Percentiles rank a stretch among this genome's conserved stretches.
These are phyloP conservation scores for Hypomecis atomaria DNA, from an alignment of 2,888 invertebrate species.

Conservation along the genomic window DNA sequence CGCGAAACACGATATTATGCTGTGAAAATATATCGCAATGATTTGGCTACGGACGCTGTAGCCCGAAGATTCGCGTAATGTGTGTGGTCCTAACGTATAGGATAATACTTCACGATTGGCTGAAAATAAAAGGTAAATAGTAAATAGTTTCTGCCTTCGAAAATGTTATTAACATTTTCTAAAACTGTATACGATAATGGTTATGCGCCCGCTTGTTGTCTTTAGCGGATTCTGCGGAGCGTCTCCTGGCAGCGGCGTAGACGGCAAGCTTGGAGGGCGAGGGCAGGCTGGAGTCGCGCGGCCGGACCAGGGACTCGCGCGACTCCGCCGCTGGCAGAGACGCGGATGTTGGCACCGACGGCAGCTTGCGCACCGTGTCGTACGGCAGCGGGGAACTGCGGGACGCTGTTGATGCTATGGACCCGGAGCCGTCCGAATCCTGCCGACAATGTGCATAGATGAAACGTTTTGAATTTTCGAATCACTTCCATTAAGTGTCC, in stretches of 20 bases:
- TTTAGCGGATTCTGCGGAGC: conserved; percentile 85
- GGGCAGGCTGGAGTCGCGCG: conserved; percentile 82
- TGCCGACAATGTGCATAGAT: conserved; percentile 45
- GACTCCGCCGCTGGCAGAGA: conserved; percentile 81
- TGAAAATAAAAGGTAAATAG: too few relatives aligned
- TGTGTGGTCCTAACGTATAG: too few relatives aligned
- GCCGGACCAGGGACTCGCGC: conserved; percentile 76
- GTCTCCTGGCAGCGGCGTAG: conserved; percentile 79
- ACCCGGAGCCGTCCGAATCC: conserved; percentile 79
- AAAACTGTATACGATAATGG: conserved; percentile 91
- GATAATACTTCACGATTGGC: too few relatives aligned
- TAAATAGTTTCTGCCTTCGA: too few relatives aligned
- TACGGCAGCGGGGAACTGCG: conserved; percentile 77
- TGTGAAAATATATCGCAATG: too few relatives aligned
- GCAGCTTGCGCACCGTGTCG: conserved; percentile 75
- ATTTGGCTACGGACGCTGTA: too few relatives aligned
- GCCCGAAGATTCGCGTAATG: too few relatives aligned
- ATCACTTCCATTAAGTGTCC: too few relatives aligned
- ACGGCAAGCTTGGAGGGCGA: conserved; percentile 87
- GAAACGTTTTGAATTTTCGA: not conserved
- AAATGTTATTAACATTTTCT: conserved; percentile 41
- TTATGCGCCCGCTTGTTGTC: conserved; percentile 83
- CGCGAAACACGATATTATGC: too few relatives aligned
- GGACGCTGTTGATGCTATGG: conserved; percentile 76
- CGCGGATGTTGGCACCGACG: conserved; percentile 79